Evolutionary conservation across 2,113 vertebrate species (phyloP).

Genomic region (Barnardius zonarius): DNA sequence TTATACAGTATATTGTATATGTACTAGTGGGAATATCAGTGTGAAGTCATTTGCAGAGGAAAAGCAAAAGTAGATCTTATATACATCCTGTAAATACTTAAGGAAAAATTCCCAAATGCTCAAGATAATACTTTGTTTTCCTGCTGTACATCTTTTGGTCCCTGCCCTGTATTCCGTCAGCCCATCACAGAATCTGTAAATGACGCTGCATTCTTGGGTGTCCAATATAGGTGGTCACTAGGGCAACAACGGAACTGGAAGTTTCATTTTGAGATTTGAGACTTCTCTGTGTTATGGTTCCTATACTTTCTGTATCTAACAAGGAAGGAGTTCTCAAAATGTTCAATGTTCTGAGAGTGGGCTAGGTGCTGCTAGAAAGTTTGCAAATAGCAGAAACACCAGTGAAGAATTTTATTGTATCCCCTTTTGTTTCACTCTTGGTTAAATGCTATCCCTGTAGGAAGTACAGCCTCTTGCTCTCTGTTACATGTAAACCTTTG

Average conservation of each 20-base stretch:
- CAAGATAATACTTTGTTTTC: not conserved
- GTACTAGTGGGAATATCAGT: not conserved
- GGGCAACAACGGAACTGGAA: not conserved
- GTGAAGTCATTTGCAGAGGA: not conserved
- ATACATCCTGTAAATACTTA: not conserved
- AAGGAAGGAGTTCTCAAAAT: not conserved
- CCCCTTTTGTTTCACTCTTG: not conserved
- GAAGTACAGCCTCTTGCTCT: not conserved
- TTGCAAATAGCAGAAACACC: not conserved
- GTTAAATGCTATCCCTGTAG: not conserved
- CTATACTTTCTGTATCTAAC: not conserved
- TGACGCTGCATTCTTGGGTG: not conserved
- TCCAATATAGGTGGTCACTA: not conserved
- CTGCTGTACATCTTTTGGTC: not conserved
- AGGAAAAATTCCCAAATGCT: not conserved
- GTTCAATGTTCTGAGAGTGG: not conserved
- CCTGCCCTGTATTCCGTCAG: accelerated
- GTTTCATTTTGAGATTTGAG: not conserved
- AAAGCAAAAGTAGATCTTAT: not conserved
- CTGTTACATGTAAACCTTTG: not conserved
- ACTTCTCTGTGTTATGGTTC: not conserved
- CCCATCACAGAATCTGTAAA: not conserved
- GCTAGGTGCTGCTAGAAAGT: not conserved
- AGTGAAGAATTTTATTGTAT: not conserved
- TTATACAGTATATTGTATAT: not conserved